These are phyloP conservation scores for Petrocephalus zakoni DNA, from an alignment of 2,113 vertebrate species.

Conservation along the genomic window DNA sequence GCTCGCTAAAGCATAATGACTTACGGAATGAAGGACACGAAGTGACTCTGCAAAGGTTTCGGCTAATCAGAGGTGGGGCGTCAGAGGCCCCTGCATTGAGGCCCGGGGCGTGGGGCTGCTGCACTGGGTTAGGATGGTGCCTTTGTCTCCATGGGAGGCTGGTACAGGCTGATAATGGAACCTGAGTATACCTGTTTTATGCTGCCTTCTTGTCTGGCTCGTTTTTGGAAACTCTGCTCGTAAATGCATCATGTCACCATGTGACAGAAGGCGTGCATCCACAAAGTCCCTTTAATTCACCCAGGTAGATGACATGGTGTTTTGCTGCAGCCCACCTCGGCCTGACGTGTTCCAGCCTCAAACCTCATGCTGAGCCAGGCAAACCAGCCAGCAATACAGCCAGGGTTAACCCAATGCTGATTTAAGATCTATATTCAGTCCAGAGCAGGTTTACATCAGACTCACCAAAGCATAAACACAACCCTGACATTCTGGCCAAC, in stretches of 20 bases:
- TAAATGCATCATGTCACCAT: neutral
- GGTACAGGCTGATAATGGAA: neutral
- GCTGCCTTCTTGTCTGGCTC: neutral
- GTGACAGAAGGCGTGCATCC: neutral
- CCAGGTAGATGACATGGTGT: neutral
- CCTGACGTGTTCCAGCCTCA: neutral
- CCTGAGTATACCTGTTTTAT: neutral
- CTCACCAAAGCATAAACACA: neutral
- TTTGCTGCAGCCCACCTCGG: neutral
- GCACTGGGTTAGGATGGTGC: neutral
- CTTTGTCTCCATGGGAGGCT: neutral
- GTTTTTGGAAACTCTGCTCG: neutral
- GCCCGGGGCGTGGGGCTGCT: neutral
- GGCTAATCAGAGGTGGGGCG: constrained; percentile 92
- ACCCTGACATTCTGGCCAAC: neutral
- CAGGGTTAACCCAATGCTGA: neutral
- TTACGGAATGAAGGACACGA: constrained; percentile 99
- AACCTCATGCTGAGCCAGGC: neutral
- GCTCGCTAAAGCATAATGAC: constrained; percentile 99
- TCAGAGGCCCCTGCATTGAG: constrained; percentile 62
- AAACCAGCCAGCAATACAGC: neutral
- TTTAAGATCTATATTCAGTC: neutral
- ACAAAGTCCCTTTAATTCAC: neutral
- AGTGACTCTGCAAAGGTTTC: constrained; percentile 99
- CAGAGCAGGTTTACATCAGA: neutral